Percentiles rank a stretch among this genome's conserved stretches.
Conservation (phyloP, 2,113 vertebrate species). For the Madoqua kirkii region DNA sequence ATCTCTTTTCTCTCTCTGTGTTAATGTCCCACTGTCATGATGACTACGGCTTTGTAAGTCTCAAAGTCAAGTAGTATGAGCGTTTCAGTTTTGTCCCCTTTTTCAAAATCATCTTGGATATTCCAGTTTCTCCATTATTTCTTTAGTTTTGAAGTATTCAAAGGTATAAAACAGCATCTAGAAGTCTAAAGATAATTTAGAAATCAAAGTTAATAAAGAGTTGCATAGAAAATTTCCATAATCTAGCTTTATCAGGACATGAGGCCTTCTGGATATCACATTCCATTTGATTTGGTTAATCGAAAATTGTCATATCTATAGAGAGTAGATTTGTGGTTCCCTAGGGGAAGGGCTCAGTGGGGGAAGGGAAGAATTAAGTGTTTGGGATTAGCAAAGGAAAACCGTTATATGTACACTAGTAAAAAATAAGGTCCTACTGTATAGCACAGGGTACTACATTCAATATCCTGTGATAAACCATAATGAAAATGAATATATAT, state of each 20-base stretch:
- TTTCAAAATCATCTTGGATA: background rate
- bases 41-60: background rate
- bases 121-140: background rate
- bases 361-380: background rate
- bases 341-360: background rate
- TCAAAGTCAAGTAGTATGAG: background rate
- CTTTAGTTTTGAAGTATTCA: background rate
- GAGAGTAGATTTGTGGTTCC: background rate
- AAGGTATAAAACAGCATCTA: background rate
- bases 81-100: background rate
- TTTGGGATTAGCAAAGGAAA: background rate
- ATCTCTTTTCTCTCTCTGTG: background rate
- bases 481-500: background rate
- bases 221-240: background rate
- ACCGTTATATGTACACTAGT: background rate
- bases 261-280: background rate
- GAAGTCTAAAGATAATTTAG: slow-evolving; percentile 16
- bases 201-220: background rate
- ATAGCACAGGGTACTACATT: background rate
- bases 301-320: background rate
- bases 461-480: background rate
- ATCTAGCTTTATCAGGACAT: background rate
- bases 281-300: slow-evolving; percentile 7
- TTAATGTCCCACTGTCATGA: background rate
- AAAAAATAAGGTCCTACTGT: background rate